These are phyloP conservation scores for Eremobia ochroleuca DNA, from an alignment of 2,888 invertebrate genomes.

Conservation along the genomic window DNA sequence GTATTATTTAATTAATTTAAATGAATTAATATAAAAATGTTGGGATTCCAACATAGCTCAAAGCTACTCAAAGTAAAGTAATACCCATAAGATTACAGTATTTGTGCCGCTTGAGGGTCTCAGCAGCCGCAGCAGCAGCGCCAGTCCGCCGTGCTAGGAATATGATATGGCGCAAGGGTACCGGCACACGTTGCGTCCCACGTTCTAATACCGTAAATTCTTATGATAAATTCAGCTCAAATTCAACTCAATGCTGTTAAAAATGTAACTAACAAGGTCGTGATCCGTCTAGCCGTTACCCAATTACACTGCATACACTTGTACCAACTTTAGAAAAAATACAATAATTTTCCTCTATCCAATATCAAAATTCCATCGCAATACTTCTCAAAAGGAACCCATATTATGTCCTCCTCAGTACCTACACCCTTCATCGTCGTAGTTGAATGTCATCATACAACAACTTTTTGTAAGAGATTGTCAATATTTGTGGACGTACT, in stretches of 20 bases:
- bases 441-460: constrained; percentile 34
- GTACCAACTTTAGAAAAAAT: neutral
- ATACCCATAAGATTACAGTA: too few relatives aligned
- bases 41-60: too few relatives aligned
- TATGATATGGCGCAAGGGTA: too few relatives aligned
- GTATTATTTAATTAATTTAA: too few relatives aligned
- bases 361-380: constrained; percentile 7
- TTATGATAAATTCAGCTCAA: neutral
- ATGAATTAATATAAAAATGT: too few relatives aligned
- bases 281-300: too few relatives aligned
- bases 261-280: too few relatives aligned
- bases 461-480: constrained; percentile 20
- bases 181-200: too few relatives aligned
- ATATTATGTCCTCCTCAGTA: constrained; percentile 19
- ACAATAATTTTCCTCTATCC: neutral
- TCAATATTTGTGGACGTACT: constrained; percentile 46
- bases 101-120: too few relatives aligned
- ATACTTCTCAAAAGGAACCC: constrained; percentile 2
- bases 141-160: too few relatives aligned
- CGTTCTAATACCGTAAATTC: neutral
- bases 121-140: too few relatives aligned
- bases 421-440: neutral
- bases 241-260: neutral
- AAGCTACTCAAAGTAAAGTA: too few relatives aligned
- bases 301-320: neutral